Base-by-base conservation (phyloP, 2,888 invertebrate genomes). In the Hydroisotoma schaefferi region DNA sequence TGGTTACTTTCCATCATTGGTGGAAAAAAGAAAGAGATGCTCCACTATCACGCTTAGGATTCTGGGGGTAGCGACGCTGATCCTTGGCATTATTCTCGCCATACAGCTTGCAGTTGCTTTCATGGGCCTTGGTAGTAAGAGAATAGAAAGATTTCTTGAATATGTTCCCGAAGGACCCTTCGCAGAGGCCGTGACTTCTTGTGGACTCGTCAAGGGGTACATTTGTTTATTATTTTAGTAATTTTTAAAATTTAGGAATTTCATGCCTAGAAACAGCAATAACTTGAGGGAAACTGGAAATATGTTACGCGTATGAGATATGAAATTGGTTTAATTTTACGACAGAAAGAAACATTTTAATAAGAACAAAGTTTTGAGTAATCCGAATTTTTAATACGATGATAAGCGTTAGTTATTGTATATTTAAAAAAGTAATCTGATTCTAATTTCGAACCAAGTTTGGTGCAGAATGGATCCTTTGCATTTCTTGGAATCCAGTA, bases 401-500 rank as follows among this genome's bases (percentile, higher is more conserved):
- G n/a, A n/a, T n/a, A n/a, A n/a, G n/a, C n/a, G n/a, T n/a, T n/a
- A n/a, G n/a, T n/a, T n/a, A n/a, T n/a, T n/a, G n/a, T n/a, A n/a
- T n/a, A n/a, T n/a, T n/a, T n/a, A n/a, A n/a, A n/a, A n/a, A n/a
- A n/a, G n/a, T n/a, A n/a, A n/a, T n/a, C n/a, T n/a, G n/a, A n/a
- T n/a, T n/a, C n/a, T n/a, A n/a, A n/a, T n/a, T n/a, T n/a, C n/a
- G n/a, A n/a, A n/a, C n/a, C n/a, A n/a, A 52, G 52, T 15, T 5
- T 33, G 74, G 75, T 87, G 63, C 87, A 89, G 73, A 88, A 89
- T 73, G 85, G 87, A 37, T 87, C 86, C 0, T 87, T 86, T 73
- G 87, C 87, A 15, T 91, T 90, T 77, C 84, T 86, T 47, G 88
- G 89, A 55, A 86, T 91, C 61, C 90, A 90, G 0, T 91, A 87